Evolutionary conservation across 2,797 vertebrate genomes (phyloP).

Genomic region (Coreius guichenoti): DNA sequence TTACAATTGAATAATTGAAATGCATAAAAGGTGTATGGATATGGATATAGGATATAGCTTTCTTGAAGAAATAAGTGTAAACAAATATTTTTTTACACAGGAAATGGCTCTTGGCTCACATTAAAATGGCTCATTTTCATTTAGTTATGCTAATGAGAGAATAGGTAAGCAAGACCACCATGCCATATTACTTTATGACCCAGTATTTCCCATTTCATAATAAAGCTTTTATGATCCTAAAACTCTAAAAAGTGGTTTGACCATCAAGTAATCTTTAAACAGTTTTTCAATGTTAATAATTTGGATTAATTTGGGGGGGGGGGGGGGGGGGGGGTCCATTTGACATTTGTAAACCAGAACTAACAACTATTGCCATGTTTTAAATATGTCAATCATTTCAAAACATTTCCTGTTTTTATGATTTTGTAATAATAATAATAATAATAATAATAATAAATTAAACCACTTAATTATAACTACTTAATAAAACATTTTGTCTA

Average conservation of each 20-base stretch:
- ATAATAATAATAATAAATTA: not conserved
- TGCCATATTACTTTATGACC: conserved; percentile 35
- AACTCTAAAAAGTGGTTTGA: not conserved
- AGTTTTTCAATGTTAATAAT: not conserved
- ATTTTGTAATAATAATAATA: not conserved
- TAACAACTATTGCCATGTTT: not conserved
- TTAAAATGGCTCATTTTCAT: conserved; percentile 22
- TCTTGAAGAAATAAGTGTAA: conserved; percentile 48
- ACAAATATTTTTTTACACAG: not conserved
- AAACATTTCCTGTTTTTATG: not conserved
- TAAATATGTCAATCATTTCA: not conserved
- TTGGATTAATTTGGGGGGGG: no score
- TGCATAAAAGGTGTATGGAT: not conserved
- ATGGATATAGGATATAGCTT: not conserved
- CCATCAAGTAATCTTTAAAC: not conserved
- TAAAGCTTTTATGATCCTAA: not conserved
- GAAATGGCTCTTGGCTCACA: conserved; percentile 21
- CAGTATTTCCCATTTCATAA: not conserved
- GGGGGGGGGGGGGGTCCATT: no score
- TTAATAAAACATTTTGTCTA: not conserved
- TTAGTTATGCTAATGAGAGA: conserved; percentile 19
- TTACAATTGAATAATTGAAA: not conserved
- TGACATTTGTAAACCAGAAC: not conserved
- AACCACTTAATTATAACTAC: not conserved
- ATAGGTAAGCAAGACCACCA: not conserved